Base-by-base conservation (phyloP, 2,797 vertebrate genomes). In the Siniperca scherzeri region DNA sequence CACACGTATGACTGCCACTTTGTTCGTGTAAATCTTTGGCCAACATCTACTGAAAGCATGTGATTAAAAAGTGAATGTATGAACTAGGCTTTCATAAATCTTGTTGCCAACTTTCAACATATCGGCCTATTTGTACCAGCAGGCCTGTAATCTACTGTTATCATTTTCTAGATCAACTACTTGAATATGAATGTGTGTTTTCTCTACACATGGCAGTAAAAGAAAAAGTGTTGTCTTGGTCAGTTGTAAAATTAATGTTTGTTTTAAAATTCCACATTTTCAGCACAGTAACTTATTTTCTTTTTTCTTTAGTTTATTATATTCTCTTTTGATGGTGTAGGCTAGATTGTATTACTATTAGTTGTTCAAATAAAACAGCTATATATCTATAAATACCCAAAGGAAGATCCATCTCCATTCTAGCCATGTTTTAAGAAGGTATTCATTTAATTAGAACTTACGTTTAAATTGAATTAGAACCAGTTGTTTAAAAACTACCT, bases 1-100 rank as follows among this genome's bases (percentile, higher is more conserved):
- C n/a, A 21, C 27, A 14, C 6, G 17, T 27, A 5, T 0, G 0
- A 3, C 50, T 25, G 6, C 2, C 6, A 19, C 44, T 50, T 36
- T 46, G 13, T 25, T 5, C 5, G 21, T 56, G 7, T 10, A 6
- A 12, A 25, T 30, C 21, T 46, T 60, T 42, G 9, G 3, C 1
- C 2, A 21, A 57, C 42, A 44, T 33, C 17, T 46, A 14, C 3
- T 16, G 2, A 30, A 55, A 19, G n/a, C 9, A 65, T 50, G 33
- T 68, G 9, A 38, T 30, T 14, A 3, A 21, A 44, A 22, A 55
- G 4, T 19, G 4, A 59, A 22, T 7, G 6, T 33, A 19, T 36
- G 4, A 66, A 16, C 9, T 21, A 8, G 14, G 12, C 3, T 59
- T 53, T 27, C 17, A 10, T 5, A 7, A 27, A 7, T 50, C 4